A percentile compares a stretch with the other conserved stretches of the same genome.
phyloP scores from a whole-genome alignment of 2,888 invertebrate genomes.

The Ectemnius lituratus region DNA sequence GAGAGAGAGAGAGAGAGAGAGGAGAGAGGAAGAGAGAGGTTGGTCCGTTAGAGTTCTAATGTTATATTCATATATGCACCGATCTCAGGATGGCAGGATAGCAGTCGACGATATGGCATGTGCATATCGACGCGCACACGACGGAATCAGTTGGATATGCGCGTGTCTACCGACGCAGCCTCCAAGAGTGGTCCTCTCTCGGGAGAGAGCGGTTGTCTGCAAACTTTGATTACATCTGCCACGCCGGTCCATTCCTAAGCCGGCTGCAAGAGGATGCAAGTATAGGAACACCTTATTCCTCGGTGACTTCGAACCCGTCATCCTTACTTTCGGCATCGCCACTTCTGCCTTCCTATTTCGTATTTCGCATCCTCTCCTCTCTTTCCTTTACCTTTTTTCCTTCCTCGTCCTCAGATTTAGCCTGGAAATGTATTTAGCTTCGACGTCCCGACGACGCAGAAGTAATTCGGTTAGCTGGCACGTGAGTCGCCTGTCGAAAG shows the following conservation, averaged over 20 bases:
- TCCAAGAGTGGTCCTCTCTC: too few relatives aligned
- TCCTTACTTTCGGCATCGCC: too few relatives aligned
- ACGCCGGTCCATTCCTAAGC: conserved; percentile 49
- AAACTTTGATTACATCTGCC: conserved; percentile 74
- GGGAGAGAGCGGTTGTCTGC: conserved; percentile 66
- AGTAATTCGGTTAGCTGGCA: conserved; percentile 60
- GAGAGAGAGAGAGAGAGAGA: too few relatives aligned
- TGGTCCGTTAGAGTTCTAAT: too few relatives aligned
- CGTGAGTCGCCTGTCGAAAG: conserved; percentile 61
- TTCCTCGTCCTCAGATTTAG: conserved; percentile 36
- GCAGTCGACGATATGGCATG: neutral
- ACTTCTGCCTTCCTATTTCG: conserved; percentile 9
- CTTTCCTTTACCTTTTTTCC: conserved; percentile 5
- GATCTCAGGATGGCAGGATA: neutral
- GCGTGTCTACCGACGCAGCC: too few relatives aligned
- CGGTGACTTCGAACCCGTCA: too few relatives aligned
- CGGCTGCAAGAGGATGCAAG: conserved; percentile 19
- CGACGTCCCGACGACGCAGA: conserved; percentile 57
- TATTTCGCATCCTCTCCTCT: conserved; percentile 13
- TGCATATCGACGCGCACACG: conserved; percentile 33
- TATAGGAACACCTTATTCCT: too few relatives aligned
- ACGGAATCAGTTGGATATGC: conserved; percentile 16
- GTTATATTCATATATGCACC: neutral
- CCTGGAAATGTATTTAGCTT: conserved; percentile 58
- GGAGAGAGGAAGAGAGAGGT: too few relatives aligned